A percentile compares a stretch with the other conserved stretches of the same genome.
These are phyloP conservation scores for Thera britannica DNA, from an alignment of 2,888 invertebrate genomes.

Conservation along the genomic window DNA sequence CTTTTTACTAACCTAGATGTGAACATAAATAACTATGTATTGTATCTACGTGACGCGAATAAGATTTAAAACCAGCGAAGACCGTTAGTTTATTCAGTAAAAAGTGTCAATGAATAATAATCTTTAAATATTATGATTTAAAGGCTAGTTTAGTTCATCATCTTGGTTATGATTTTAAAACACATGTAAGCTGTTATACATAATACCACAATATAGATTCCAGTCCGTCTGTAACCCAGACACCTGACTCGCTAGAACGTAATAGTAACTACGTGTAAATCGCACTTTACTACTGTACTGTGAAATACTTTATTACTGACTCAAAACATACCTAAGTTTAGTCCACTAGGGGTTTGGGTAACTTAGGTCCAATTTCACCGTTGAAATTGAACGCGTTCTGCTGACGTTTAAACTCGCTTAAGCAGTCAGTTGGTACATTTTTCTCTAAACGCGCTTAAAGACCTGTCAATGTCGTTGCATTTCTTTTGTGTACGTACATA, in stretches of 20 bases:
- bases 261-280: constrained; percentile 27
- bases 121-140: neutral
- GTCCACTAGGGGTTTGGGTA: constrained; percentile 16
- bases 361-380: too few species aligned
- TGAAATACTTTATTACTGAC: constrained; percentile 26
- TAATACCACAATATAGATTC: constrained; percentile 20
- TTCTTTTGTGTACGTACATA: too few species aligned
- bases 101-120: constrained; percentile 8
- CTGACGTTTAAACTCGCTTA: too few species aligned
- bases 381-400: too few species aligned
- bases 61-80: neutral
- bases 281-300: constrained; percentile 7
- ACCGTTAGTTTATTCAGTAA: constrained; percentile 16
- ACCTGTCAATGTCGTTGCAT: too few species aligned
- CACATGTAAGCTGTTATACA: constrained; percentile 5
- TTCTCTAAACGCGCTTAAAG: too few species aligned
- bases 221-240: constrained; percentile 18
- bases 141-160: neutral
- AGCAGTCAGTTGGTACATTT: too few species aligned
- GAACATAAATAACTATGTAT: too few species aligned
- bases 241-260: constrained; percentile 21
- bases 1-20: too few species aligned
- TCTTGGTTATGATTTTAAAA: neutral
- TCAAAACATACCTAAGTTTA: constrained; percentile 10
- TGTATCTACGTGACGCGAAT: constrained; percentile 13